phyloP scores from a whole-genome alignment of 1,140 invertebrate species.

The Bombus haemorrhoidalis region DNA sequence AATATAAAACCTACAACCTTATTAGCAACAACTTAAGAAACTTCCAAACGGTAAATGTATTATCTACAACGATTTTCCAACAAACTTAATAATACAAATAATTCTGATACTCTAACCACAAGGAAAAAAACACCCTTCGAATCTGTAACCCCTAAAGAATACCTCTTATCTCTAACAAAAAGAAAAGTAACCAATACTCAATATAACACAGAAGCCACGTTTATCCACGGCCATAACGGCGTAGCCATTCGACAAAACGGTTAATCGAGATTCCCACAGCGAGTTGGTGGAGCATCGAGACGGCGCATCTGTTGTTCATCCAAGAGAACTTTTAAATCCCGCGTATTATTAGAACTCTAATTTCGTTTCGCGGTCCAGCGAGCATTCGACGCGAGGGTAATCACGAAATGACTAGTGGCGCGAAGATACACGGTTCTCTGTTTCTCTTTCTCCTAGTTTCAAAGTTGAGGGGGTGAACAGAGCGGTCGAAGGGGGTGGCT shows the following conservation, averaged over 20 bases:
- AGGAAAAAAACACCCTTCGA: not conserved
- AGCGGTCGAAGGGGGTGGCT: conserved; percentile 39
- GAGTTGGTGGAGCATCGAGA: not conserved
- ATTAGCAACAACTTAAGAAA: not conserved
- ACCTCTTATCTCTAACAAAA: not conserved
- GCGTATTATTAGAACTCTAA: conserved; percentile 73
- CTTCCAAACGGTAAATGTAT: not conserved
- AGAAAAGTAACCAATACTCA: not conserved
- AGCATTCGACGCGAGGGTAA: conserved; percentile 68
- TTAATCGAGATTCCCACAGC: conserved; percentile 30
- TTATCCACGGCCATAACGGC: not conserved
- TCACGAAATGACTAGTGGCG: conserved; percentile 67
- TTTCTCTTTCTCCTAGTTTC: not conserved
- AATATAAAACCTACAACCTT: not conserved
- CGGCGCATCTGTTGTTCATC: conserved; percentile 61
- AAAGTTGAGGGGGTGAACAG: not conserved
- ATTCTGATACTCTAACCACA: not conserved
- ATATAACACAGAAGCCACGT: not conserved
- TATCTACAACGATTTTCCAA: not conserved
- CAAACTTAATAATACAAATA: not conserved
- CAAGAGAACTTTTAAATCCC: conserved; percentile 67
- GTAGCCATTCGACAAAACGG: not conserved
- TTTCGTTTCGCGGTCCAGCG: conserved; percentile 73
- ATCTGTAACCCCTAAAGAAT: not conserved
- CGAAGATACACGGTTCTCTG: conserved; percentile 20